A percentile compares a stretch with the other conserved stretches of the same genome.
Conservation (phyloP, 53 echinoderm and acorn worm genomes). For the Crossaster papposus region DNA sequence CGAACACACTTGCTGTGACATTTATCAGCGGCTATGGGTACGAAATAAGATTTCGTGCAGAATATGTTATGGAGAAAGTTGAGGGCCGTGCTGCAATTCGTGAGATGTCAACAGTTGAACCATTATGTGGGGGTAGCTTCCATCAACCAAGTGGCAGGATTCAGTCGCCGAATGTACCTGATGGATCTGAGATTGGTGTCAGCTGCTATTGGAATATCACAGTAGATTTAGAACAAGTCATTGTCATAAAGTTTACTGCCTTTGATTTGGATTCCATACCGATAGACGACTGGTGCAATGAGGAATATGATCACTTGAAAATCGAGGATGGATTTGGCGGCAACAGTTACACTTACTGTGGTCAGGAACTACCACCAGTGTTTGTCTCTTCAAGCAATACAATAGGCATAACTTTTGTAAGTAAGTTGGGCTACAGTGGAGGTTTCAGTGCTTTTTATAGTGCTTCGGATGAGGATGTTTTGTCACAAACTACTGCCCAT, state of each 20-base stretch:
- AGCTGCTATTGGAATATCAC: conserved; percentile 53
- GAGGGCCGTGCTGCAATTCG: too few relatives aligned
- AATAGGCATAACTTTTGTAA: conserved; percentile 10
- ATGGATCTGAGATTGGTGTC: background rate
- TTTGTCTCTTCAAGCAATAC: conserved; percentile 31
- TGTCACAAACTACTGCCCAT: too few relatives aligned
- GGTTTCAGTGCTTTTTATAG: background rate
- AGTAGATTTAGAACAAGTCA: background rate
- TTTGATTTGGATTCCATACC: conserved; percentile 32
- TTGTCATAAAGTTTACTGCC: conserved; percentile 22
- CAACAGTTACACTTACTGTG: conserved; percentile 32
- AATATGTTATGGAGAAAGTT: too few relatives aligned
- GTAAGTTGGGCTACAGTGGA: conserved; percentile 29
- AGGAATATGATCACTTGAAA: background rate
- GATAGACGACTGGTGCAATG: conserved; percentile 5
- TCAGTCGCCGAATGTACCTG: too few relatives aligned
- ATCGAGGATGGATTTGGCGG: background rate
- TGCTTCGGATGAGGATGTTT: too few relatives aligned
- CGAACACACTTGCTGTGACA: too few relatives aligned
- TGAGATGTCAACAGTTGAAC: background rate
- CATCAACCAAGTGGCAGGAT: too few relatives aligned
- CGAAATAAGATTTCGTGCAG: too few relatives aligned
- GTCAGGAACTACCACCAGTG: conserved; percentile 1
- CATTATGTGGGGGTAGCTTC: too few relatives aligned
- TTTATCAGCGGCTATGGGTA: too few relatives aligned